Evolutionary conservation across 2,888 invertebrate species (phyloP).

Genomic region (Eupithecia pulchellata): DNA sequence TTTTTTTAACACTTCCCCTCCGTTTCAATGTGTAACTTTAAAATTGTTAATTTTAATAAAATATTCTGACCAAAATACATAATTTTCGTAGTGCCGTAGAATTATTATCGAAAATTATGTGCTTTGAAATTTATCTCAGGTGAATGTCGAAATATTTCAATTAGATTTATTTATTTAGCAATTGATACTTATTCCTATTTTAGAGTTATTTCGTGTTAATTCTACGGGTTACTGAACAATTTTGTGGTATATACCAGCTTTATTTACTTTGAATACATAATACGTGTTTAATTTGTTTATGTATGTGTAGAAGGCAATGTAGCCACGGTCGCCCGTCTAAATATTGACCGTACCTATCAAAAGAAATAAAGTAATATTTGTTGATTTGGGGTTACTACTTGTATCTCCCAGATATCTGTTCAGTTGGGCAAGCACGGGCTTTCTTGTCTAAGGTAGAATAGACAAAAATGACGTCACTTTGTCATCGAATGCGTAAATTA

Average conservation of each 20-base stretch:
- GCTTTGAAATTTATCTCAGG: conserved; percentile 2
- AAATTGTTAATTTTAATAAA: not conserved
- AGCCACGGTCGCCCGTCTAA: not conserved
- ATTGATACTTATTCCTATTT: conserved; percentile 4
- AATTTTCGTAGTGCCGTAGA: not conserved
- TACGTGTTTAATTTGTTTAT: not conserved
- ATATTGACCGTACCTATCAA: not conserved
- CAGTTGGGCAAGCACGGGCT: too few relatives aligned
- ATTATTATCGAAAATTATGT: conserved; percentile 1
- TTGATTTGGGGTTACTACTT: not conserved
- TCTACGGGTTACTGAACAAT: conserved; percentile 9
- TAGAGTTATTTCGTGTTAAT: conserved; percentile 5
- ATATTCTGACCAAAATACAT: conserved; percentile 8
- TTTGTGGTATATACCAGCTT: not conserved
- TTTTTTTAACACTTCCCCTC: not conserved
- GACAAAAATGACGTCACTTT: too few relatives aligned
- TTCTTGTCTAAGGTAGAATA: too few relatives aligned
- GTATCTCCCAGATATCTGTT: not conserved
- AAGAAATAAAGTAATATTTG: not conserved
- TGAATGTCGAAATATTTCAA: conserved; percentile 2
- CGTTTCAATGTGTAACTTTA: not conserved
- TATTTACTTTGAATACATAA: not conserved
- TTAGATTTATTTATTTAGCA: conserved; percentile 13
- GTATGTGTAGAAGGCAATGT: not conserved
- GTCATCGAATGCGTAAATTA: too few relatives aligned